These are phyloP conservation scores for Acrocephalus arundinaceus DNA, from an alignment of 2,113 vertebrate genomes.

Conservation along the genomic window DNA sequence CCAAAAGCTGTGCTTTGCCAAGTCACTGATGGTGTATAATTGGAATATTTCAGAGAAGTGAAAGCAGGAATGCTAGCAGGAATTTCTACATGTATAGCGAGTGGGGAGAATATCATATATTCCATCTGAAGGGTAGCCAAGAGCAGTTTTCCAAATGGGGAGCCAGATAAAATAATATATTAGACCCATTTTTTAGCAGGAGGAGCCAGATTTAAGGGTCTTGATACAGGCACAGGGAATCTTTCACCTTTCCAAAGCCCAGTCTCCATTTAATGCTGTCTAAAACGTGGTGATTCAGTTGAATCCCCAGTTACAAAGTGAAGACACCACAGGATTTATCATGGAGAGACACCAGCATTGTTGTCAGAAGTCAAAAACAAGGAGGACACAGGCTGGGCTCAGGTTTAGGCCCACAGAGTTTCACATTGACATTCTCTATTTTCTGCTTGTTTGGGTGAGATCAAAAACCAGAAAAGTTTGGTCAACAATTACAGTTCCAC, in stretches of 20 bases:
- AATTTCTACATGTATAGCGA: neutral
- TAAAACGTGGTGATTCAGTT: neutral
- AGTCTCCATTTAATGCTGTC: neutral
- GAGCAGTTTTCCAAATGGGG: neutral
- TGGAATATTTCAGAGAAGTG: constrained; percentile 23
- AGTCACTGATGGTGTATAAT: neutral
- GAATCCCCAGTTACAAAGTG: neutral
- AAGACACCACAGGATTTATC: neutral
- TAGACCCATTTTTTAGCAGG: neutral
- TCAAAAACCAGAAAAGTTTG: neutral
- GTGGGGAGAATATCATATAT: neutral
- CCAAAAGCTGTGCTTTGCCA: neutral
- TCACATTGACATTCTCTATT: neutral
- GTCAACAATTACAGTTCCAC: neutral
- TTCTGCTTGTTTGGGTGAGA: neutral
- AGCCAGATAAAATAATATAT: neutral
- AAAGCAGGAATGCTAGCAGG: neutral
- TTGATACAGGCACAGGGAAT: neutral
- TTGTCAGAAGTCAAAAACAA: neutral
- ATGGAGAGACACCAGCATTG: neutral
- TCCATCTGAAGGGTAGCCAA: neutral
- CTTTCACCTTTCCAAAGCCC: neutral
- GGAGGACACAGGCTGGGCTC: neutral
- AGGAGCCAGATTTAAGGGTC: neutral
- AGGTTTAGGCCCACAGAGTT: neutral